Evolutionary conservation across 1,140 invertebrate species (phyloP).

Genomic region (Philotrypesis tridentata): DNA sequence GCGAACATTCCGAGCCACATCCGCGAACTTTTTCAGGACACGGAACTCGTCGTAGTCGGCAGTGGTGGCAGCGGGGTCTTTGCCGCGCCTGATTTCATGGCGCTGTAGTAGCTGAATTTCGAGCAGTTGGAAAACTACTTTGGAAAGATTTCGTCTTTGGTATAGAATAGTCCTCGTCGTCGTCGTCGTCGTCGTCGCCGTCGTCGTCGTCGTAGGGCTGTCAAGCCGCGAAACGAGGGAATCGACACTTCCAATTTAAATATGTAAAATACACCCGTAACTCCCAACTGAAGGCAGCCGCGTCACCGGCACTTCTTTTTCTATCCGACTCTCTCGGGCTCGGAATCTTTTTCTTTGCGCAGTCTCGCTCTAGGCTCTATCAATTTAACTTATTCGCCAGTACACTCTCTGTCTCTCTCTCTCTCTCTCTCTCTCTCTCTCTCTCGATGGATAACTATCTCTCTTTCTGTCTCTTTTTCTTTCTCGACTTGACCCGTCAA

Average conservation of each 20-base stretch:
- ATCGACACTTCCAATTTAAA: conserved; percentile 70
- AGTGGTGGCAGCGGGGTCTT: neutral
- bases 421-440: neutral
- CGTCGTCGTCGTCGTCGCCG: neutral
- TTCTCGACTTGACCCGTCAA: conserved; percentile 50
- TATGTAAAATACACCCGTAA: conserved; percentile 65
- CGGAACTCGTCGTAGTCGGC: neutral
- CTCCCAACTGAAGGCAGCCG: neutral
- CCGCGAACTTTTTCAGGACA: neutral
- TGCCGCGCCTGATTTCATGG: neutral
- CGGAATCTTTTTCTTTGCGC: conserved; percentile 12
- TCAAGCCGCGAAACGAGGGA: conserved; percentile 60
- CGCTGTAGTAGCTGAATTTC: neutral
- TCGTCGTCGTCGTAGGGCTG: conserved; percentile 47
- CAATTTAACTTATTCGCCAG: conserved; percentile 61
- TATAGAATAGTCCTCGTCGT: conserved; percentile 19
- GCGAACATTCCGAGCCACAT: neutral
- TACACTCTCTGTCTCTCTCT: too few relatives aligned
- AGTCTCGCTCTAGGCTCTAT: conserved; percentile 52
- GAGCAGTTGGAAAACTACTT: conserved; percentile 54
- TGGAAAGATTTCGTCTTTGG: conserved; percentile 49
- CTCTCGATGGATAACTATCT: neutral
- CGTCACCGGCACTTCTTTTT: conserved; percentile 14
- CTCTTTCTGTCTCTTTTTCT: neutral
- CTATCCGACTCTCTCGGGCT: conserved; percentile 23